Evolutionary conservation across 2,797 vertebrate species (phyloP).

Genomic region (Ctenopoma multispine): DNA sequence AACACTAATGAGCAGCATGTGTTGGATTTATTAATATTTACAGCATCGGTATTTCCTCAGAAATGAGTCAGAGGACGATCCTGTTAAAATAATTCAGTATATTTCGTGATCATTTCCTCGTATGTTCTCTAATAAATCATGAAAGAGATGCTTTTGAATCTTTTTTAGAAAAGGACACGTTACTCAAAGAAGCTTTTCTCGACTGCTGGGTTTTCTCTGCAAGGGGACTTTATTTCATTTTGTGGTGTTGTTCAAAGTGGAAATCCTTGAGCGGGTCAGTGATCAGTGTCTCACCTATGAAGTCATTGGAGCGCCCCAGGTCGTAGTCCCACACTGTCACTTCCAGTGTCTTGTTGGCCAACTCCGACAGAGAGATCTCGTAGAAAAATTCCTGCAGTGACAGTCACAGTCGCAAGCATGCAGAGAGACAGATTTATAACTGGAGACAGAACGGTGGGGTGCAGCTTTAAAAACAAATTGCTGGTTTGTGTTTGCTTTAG

Average conservation of each 20-base stretch:
- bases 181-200: no score
- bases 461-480: not conserved
- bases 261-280: not conserved
- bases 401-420: not conserved
- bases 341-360: conserved; percentile 87
- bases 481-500: no score
- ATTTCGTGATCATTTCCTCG: not conserved
- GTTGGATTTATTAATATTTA: conserved; percentile 28
- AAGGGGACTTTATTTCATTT: not conserved
- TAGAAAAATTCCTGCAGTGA: conserved; percentile 89
- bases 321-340: conserved; percentile 93
- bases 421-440: not conserved
- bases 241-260: not conserved
- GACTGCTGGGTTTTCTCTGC: no score
- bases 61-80: not conserved
- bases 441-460: not conserved
- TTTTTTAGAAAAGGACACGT: no score
- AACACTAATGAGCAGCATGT: conserved; percentile 14
- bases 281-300: conserved; percentile 86
- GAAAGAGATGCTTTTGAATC: not conserved
- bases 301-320: conserved; percentile 90
- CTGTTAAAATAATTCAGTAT: not conserved
- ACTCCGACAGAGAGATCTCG: conserved; percentile 85
- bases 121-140: not conserved
- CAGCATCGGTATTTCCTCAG: not conserved